Base-by-base conservation (phyloP, 2,888 invertebrate genomes). In the Venustoraphidia nigricollis region DNA sequence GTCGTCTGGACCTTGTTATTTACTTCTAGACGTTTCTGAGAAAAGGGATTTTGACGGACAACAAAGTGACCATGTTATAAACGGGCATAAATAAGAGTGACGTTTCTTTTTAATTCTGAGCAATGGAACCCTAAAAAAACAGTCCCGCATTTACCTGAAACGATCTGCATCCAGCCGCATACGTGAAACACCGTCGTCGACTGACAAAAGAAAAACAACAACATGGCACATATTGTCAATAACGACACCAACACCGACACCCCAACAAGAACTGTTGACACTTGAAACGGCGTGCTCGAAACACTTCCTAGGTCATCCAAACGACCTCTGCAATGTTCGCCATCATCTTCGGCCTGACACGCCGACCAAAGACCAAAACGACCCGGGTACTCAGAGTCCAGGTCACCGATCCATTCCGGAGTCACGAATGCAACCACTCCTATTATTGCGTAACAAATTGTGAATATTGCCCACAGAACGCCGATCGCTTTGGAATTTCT, bases 401-500 rank as follows among this genome's bases (percentile, higher is more conserved):
- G 71, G 68, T 87, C 86, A 10, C 88, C 88, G 53, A 91, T 77
- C 92, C 92, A 88, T 69, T 93, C 86, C 41, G 94, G 94, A 53
- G 95, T 95, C 50, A 96, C 83, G 66, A 97, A 94, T 5, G 93
- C 89, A 36, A 97, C 92, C 57, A 91, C 83, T 60, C 87, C 85
- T 62, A 98, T 92, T 62, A 97, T 93, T 54, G 92, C 91, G 67
- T 92, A 95, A 70, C 95, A 95, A 63, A 96, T 88, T 56, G 93
- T 91, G 69, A 97, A 95, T 63, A 97, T 89, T 53, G 89, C 95
- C 97, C 97, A 97, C 56, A 96, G 76, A 52, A 96, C 94, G 46
- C 93, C 94, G 54, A 97, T 91, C 45, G 95, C 95, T 72, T 89
- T 90, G 56, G 89, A 89, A 72, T 91, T 90, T 58, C 90, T 78